Evolutionary conservation across 2,113 vertebrate species (phyloP).

Genomic region (Oceanodroma tethys): DNA sequence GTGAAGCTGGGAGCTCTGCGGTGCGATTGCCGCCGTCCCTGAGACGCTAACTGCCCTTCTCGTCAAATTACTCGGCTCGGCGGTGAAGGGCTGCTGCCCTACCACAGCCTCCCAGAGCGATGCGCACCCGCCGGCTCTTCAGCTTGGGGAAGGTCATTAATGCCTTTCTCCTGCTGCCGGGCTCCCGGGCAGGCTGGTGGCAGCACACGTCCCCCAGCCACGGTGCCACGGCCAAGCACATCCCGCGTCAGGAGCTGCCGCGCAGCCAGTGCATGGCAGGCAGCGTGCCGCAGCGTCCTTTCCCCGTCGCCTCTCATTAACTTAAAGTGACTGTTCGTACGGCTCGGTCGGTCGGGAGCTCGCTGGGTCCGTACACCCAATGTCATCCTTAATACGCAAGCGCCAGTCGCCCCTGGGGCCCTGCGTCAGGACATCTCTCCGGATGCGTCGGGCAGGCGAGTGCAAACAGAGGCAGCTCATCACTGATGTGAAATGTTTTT

Average conservation of each 20-base stretch:
- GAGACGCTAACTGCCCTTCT: neutral
- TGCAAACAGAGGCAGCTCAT: neutral
- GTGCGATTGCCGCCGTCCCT: rapidly evolving
- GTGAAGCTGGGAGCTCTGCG: neutral
- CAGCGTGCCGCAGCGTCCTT: neutral
- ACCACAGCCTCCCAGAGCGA: neutral
- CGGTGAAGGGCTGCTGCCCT: neutral
- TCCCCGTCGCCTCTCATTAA: neutral
- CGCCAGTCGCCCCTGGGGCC: neutral
- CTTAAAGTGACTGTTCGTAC: neutral
- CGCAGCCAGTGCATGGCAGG: neutral
- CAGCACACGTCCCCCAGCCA: neutral
- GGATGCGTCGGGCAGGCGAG: neutral
- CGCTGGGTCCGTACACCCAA: neutral
- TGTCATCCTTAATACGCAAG: neutral
- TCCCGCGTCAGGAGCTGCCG: neutral
- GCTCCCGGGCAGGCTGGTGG: neutral
- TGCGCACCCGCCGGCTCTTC: rapidly evolving
- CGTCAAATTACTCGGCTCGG: neutral
- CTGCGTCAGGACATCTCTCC: neutral
- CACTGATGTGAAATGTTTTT: neutral
- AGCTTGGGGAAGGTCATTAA: neutral
- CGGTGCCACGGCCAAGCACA: neutral
- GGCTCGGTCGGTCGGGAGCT: neutral
- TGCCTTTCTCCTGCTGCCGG: neutral